phyloP scores from a whole-genome alignment of 1,140 invertebrate genomes.

The Stegodyphus dumicola region DNA sequence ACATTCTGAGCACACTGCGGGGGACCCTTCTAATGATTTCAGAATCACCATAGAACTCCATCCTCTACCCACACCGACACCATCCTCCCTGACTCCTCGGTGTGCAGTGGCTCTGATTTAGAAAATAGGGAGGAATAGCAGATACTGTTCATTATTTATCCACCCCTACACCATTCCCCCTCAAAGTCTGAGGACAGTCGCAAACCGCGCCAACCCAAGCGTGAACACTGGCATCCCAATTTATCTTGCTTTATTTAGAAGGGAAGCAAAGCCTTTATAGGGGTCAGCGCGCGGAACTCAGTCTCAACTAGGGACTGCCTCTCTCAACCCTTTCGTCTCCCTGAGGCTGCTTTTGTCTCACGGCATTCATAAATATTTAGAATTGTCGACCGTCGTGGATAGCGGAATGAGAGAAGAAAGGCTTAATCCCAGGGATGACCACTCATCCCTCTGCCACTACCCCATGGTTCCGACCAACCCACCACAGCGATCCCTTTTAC shows the following conservation, averaged over 20 bases:
- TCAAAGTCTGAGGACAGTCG: background rate
- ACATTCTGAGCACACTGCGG: slow-evolving; percentile 6
- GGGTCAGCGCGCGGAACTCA: slow-evolving; percentile 26
- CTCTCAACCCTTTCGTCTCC: slow-evolving; percentile 43
- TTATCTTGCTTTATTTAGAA: slow-evolving; percentile 53
- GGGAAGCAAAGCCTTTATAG: slow-evolving; percentile 41
- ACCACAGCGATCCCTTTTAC: background rate
- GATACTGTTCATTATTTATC: slow-evolving; percentile 49
- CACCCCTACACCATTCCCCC: background rate
- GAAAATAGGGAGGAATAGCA: background rate
- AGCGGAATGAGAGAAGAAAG: slow-evolving; percentile 53
- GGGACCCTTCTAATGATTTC: slow-evolving; percentile 54
- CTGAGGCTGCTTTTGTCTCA: slow-evolving; percentile 8
- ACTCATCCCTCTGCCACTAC: slow-evolving; percentile 20
- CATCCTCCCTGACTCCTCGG: too few species aligned
- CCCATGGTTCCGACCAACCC: background rate
- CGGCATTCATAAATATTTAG: slow-evolving; percentile 58
- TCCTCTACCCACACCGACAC: background rate
- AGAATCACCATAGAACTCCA: slow-evolving; percentile 49
- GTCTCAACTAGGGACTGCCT: too few species aligned
- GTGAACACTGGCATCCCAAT: slow-evolving; percentile 42
- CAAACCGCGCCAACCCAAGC: slow-evolving; percentile 28
- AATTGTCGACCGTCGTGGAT: slow-evolving; percentile 4
- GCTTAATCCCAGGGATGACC: slow-evolving; percentile 49
- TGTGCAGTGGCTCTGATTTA: background rate